These are phyloP conservation scores for Aptenodytes forsteri DNA, from an alignment of 2,113 vertebrate genomes.

Conservation along the genomic window DNA sequence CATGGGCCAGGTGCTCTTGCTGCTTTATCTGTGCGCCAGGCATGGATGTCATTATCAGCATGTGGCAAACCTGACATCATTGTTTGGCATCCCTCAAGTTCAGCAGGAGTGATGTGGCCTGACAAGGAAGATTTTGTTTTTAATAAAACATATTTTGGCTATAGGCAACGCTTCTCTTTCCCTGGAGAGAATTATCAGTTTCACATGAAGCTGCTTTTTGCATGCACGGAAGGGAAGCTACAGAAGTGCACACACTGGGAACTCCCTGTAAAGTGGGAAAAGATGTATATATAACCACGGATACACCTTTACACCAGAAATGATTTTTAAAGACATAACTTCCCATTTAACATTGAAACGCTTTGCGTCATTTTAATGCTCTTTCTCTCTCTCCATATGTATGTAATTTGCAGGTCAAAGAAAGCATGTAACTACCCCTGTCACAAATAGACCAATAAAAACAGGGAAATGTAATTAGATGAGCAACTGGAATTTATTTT, in stretches of 20 bases:
- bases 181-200: conserved; percentile 1
- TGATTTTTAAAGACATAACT: background rate
- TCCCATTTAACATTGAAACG: background rate
- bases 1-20: background rate
- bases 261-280: background rate
- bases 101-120: background rate
- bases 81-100: background rate
- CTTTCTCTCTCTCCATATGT: background rate
- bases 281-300: background rate
- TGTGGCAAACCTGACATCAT: background rate
- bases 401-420: background rate
- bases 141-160: conserved; percentile 38
- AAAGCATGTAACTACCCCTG: background rate
- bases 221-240: background rate
- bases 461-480: background rate
- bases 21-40: conserved; percentile 21
- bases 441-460: background rate
- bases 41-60: background rate
- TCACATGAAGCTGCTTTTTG: background rate
- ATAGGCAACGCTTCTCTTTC: background rate
- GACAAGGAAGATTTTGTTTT: conserved; percentile 14
- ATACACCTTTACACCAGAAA: background rate
- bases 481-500: background rate
- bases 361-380: background rate
- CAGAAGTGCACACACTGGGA: background rate